Percentiles rank a stretch among this genome's conserved stretches.
Evolutionary conservation across 1,140 invertebrate genomes (phyloP).

Genomic region (Bombus haemorrhoidalis): DNA sequence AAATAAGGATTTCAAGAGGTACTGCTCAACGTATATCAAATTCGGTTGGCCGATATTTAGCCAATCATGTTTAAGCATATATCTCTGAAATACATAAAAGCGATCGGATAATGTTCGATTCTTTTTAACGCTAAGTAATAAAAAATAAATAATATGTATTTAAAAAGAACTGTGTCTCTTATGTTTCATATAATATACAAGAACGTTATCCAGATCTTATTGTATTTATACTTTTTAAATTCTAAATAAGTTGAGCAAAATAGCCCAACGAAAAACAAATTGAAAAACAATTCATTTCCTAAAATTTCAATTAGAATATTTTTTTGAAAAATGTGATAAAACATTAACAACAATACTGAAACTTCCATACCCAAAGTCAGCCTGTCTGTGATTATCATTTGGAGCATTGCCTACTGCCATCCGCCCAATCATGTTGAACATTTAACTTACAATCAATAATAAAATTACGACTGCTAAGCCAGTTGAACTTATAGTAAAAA

Average conservation of each 20-base stretch:
- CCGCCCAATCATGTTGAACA: neutral
- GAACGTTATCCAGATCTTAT: neutral
- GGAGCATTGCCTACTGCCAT: conserved; percentile 1
- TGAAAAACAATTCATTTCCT: neutral
- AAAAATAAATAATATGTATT: neutral
- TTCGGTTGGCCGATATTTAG: neutral
- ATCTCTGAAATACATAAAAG: neutral
- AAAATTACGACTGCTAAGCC: neutral
- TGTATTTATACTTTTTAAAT: neutral
- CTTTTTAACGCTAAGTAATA: conserved; percentile 8
- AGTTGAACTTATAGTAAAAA: neutral
- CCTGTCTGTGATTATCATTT: conserved; percentile 33
- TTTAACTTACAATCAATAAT: neutral
- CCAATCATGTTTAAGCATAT: conserved; percentile 6
- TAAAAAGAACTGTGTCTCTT: conserved; percentile 5
- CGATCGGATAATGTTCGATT: conserved; percentile 43
- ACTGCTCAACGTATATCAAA: conserved; percentile 20
- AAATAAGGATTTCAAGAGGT: conserved; percentile 34
- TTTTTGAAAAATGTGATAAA: neutral
- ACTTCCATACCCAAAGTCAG: neutral
- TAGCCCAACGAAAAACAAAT: neutral
- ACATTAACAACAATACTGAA: neutral
- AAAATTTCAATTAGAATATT: conserved; percentile 1
- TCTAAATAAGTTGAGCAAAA: neutral
- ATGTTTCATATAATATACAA: neutral